Evolutionary conservation across 2,797 vertebrate species (phyloP).

Genomic region (Sparus aurata): DNA sequence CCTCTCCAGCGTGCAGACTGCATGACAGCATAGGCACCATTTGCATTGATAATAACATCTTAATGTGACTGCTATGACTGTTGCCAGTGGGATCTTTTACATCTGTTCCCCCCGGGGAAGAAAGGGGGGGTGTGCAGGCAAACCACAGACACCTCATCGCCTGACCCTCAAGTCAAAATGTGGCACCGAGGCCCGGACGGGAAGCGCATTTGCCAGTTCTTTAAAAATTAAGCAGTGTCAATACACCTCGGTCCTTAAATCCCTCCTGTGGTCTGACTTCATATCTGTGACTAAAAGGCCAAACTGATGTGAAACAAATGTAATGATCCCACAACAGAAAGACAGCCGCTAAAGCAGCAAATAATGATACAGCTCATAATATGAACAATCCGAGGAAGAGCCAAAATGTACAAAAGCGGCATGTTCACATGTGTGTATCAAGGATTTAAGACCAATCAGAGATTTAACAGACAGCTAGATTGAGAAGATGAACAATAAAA

Average conservation of each 20-base stretch:
- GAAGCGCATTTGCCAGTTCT: not conserved
- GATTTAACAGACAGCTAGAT: not conserved
- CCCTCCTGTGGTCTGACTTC: not conserved
- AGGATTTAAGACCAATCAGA: not conserved
- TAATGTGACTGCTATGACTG: constrained; percentile 50
- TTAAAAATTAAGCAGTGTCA: not conserved
- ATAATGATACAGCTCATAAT: not conserved
- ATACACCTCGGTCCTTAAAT: constrained; percentile 23
- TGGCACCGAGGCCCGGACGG: not conserved
- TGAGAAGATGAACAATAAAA: too few species aligned
- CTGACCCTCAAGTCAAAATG: constrained; percentile 15
- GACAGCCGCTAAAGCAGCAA: not conserved
- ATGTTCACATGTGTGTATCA: not conserved
- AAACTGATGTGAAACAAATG: not conserved
- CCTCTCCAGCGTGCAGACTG: constrained; percentile 20
- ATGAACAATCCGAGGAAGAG: too few species aligned
- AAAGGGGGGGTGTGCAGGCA: not conserved
- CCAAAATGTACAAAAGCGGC: not conserved
- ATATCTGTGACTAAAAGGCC: not conserved
- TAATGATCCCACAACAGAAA: not conserved
- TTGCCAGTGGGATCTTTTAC: constrained; percentile 38
- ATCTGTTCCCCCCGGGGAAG: constrained; percentile 38
- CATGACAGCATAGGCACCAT: constrained; percentile 49
- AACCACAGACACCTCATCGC: constrained; percentile 6
- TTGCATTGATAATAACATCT: constrained; percentile 61